phyloP scores from a whole-genome alignment of 2,797 vertebrate species.

The Potorous gilbertii region DNA sequence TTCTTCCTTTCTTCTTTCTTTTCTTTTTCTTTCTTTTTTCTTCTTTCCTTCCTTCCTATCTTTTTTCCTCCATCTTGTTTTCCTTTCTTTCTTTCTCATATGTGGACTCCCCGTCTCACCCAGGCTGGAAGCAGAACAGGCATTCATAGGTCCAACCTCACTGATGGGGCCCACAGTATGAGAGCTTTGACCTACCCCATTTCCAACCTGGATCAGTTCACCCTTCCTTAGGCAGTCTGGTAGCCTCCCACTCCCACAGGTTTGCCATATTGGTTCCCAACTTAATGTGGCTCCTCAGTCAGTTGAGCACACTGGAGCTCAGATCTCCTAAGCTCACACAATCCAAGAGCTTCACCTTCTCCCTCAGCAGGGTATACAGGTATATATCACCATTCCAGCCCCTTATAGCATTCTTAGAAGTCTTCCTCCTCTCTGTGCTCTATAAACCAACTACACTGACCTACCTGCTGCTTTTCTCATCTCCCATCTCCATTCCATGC shows the following conservation, averaged over 20 bases:
- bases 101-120: too few relatives aligned
- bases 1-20: background rate
- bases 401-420: background rate
- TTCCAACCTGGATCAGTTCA: background rate
- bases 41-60: background rate
- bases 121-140: too few relatives aligned
- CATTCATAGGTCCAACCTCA: background rate
- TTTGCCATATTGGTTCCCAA: background rate
- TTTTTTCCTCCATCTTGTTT: conserved; percentile 75
- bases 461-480: background rate
- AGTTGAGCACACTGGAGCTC: background rate
- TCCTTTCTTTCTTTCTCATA: conserved; percentile 46
- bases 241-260: background rate
- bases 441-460: background rate
- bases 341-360: background rate
- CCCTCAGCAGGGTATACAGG: background rate
- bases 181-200: background rate
- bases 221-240: background rate
- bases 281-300: background rate
- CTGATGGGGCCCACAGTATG: background rate
- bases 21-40: background rate
- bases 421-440: background rate
- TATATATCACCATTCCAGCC: background rate
- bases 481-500: background rate
- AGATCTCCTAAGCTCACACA: background rate